Percentiles rank a stretch among this genome's conserved stretches.
These are phyloP conservation scores for Cynocephalus volans DNA, from an alignment of 2,113 vertebrate genomes.

Conservation along the genomic window DNA sequence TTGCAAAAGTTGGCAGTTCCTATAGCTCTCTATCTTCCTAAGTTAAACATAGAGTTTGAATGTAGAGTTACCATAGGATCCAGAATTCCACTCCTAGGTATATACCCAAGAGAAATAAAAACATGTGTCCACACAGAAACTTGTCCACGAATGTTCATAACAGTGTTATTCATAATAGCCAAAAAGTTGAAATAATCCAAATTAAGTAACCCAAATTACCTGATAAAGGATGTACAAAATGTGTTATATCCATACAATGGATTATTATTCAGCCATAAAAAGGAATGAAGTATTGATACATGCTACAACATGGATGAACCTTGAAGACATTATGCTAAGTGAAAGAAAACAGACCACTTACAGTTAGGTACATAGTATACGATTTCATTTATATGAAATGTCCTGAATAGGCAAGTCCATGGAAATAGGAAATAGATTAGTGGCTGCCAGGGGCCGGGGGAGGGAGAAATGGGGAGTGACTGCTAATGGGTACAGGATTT, in stretches of 20 bases:
- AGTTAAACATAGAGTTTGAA: neutral
- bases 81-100: neutral
- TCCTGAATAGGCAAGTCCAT: too few species aligned
- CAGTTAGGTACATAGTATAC: neutral
- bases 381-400: too few species aligned
- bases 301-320: neutral
- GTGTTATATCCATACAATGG: neutral
- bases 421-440: too few species aligned
- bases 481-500: neutral
- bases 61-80: neutral
- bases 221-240: neutral
- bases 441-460: too few species aligned
- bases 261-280: neutral
- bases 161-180: neutral
- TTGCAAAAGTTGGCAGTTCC: neutral
- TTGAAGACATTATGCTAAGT: neutral
- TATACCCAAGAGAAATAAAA: neutral
- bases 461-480: neutral
- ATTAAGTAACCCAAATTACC: neutral
- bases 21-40: neutral
- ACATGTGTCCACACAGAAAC: neutral
- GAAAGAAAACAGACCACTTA: neutral
- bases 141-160: neutral
- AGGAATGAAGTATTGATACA: neutral
- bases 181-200: conserved; percentile 18